These are phyloP conservation scores for Callospermophilus lateralis DNA, from an alignment of 2,113 vertebrate genomes.

Conservation along the genomic window DNA sequence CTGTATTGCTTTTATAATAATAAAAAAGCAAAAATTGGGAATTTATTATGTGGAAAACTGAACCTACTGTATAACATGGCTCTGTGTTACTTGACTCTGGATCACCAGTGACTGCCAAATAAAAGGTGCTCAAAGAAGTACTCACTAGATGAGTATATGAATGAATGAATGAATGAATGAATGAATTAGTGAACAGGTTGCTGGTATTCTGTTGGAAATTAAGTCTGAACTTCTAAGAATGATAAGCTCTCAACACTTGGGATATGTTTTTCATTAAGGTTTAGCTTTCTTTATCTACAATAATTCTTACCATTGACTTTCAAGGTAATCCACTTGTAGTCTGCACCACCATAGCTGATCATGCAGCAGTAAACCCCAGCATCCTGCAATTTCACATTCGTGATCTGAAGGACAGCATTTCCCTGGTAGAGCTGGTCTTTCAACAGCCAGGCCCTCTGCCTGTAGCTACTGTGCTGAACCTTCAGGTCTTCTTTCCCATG, in stretches of 20 bases:
- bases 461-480: slow-evolving; percentile 85
- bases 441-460: slow-evolving; percentile 86
- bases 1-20: slow-evolving; percentile 12
- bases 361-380: slow-evolving; percentile 92
- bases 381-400: slow-evolving; percentile 89
- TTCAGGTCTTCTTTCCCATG: slow-evolving; percentile 80
- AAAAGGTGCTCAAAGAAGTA: not conserved
- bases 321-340: slow-evolving; percentile 92
- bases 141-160: not conserved
- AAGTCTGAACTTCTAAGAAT: not conserved
- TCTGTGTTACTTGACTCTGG: not conserved
- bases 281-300: not conserved
- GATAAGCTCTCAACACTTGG: not conserved
- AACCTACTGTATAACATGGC: not conserved
- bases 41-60: slow-evolving; percentile 47
- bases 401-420: slow-evolving; percentile 90
- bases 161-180: slow-evolving; percentile 9
- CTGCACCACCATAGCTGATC: slow-evolving; percentile 88
- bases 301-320: slow-evolving; percentile 90
- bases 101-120: not conserved
- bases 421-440: slow-evolving; percentile 88
- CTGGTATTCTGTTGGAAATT: not conserved
- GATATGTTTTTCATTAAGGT: not conserved
- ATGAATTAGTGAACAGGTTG: not conserved
- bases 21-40: slow-evolving; percentile 18